Evolutionary conservation across 2,797 vertebrate genomes (phyloP).

Genomic region (Agapornis canus): DNA sequence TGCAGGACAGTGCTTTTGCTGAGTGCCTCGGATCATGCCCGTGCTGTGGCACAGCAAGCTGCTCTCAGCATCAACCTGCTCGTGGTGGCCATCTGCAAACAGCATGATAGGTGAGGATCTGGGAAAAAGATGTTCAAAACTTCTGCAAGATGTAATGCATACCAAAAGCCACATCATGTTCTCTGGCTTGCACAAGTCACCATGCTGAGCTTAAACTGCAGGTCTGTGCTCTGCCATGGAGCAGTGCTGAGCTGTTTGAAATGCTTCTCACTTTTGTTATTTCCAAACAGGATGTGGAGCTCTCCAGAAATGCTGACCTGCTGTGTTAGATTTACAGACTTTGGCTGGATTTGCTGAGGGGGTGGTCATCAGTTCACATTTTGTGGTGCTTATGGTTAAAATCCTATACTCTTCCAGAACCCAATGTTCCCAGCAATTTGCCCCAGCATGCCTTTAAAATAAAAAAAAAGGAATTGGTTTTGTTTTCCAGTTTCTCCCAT

Average conservation of each 20-base stretch:
- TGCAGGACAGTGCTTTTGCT: not conserved
- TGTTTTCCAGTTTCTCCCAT: not conserved
- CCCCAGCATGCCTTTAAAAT: not conserved
- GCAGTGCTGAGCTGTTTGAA: not conserved
- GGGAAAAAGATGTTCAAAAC: not conserved
- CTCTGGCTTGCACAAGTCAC: not conserved
- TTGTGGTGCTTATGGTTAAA: not conserved
- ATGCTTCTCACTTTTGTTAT: not conserved
- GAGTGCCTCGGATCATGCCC: not conserved
- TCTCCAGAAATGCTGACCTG: not conserved
- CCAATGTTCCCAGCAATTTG: not conserved
- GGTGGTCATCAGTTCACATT: not conserved
- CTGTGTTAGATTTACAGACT: not conserved
- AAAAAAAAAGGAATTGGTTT: not conserved
- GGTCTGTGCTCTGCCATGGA: not conserved
- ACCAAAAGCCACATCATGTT: not conserved
- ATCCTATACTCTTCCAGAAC: not conserved
- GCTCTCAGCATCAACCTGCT: not conserved
- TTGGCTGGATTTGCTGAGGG: not conserved
- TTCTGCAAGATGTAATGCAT: not conserved
- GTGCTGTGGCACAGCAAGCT: not conserved
- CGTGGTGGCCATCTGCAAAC: fast-evolving
- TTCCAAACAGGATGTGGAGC: not conserved
- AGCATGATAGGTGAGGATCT: no score
- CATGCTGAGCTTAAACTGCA: not conserved